These are phyloP conservation scores for Leucophenga maculata DNA, from an alignment of 2,888 invertebrate species.

Conservation along the genomic window DNA sequence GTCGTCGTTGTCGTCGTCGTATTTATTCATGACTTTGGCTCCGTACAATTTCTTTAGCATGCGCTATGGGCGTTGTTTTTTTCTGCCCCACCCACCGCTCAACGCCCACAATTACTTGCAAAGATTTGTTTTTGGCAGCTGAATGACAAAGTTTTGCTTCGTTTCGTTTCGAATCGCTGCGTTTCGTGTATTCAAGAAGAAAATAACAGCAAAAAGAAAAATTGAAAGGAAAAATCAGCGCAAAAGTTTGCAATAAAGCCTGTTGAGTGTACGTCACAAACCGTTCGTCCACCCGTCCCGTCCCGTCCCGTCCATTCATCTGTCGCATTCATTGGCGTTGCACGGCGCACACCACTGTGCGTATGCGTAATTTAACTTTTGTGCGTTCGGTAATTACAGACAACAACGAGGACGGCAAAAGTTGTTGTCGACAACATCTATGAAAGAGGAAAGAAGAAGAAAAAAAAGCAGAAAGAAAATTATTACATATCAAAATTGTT, in stretches of 20 bases:
- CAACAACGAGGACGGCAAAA: background rate
- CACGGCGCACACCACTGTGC: background rate
- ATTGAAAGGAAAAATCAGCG: background rate
- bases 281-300: too few species aligned
- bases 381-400: background rate
- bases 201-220: background rate
- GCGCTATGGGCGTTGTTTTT: background rate
- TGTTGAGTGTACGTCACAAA: background rate
- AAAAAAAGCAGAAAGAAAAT: background rate
- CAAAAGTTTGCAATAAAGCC: too few species aligned
- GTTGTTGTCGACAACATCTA: background rate
- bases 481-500: too few species aligned
- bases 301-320: too few species aligned
- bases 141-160: conserved; percentile 29
- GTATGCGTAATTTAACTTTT: conserved; percentile 14
- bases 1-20: conserved; percentile 27
- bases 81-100: background rate
- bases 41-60: background rate
- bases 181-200: background rate
- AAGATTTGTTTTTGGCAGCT: conserved; percentile 32
- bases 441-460: background rate
- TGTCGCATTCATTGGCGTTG: too few species aligned
- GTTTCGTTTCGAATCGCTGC: conserved; percentile 35
- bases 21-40: conserved; percentile 10
- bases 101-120: background rate